Evolutionary conservation across 2,888 invertebrate species (phyloP).

Genomic region (Pseudeuparius sepicola): DNA sequence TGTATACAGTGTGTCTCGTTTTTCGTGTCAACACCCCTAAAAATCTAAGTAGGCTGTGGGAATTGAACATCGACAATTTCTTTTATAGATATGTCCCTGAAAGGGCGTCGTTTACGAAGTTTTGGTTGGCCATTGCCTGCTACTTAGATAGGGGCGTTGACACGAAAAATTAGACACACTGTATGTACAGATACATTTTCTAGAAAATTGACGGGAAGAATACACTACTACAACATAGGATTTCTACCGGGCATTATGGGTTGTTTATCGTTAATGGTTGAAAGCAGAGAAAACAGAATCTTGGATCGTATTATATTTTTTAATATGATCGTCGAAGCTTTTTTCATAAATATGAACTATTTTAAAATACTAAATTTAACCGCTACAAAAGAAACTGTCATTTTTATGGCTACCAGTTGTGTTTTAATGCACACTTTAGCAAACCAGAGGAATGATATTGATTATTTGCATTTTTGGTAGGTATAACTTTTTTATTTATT

Average conservation of each 20-base stretch:
- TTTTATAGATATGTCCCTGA: too few species aligned
- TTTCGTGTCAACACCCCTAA: too few species aligned
- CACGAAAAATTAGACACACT: slow-evolving; percentile 42
- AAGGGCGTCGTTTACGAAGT: too few species aligned
- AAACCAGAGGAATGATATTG: slow-evolving; percentile 18
- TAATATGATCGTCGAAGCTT: slow-evolving; percentile 27
- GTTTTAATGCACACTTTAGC: slow-evolving; percentile 26
- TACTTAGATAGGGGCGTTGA: too few species aligned
- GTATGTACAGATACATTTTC: slow-evolving; percentile 38
- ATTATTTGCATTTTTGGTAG: slow-evolving; percentile 26
- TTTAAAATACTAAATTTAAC: slow-evolving; percentile 22
- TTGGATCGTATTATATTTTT: slow-evolving; percentile 29
- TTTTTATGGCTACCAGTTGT: slow-evolving; percentile 27
- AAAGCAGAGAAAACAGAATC: slow-evolving; percentile 27
- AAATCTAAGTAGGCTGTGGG: too few species aligned
- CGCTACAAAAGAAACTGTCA: slow-evolving; percentile 19
- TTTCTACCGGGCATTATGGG: slow-evolving; percentile 26
- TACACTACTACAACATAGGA: slow-evolving; percentile 24
- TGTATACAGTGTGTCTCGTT: too few species aligned
- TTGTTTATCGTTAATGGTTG: slow-evolving; percentile 27
- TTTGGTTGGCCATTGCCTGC: too few species aligned
- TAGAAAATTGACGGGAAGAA: slow-evolving; percentile 22
- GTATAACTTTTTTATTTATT: slow-evolving; percentile 12
- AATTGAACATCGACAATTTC: too few species aligned
- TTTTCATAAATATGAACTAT: slow-evolving; percentile 20